Base-by-base conservation (phyloP, 2,888 invertebrate species). In the Slavum lentiscoides region DNA sequence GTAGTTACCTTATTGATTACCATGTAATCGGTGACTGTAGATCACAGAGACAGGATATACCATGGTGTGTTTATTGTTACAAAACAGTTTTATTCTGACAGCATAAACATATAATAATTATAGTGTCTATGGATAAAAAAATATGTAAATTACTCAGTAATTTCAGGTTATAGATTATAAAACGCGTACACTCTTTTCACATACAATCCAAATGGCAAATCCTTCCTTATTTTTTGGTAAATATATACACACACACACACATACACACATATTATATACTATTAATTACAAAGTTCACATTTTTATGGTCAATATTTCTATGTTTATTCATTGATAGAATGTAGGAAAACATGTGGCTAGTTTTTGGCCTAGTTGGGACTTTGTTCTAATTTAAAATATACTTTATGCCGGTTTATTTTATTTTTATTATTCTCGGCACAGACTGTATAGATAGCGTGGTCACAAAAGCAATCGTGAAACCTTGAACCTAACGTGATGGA, bases 401-500 rank as follows among this genome's bases (percentile, higher is more conserved):
- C 49, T 43, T 74, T 39, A 30, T 30, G 74, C 64, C 11, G 49
- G 37, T 15, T 58, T 74, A 13, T 68, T 67, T 23, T 37, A 23
- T 58, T 76, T 62, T 23, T 39, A 72, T 80, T 64, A 80, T 66
- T 80, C 55, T 70, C 43, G 23, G 55, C 55, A 30, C 30, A 55
- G 55, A 55, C 74, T 67, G 80, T 30, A 30, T 30, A 30, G 30
- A 30, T 66, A 72, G n/a, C n/a, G 6, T 80, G n/a, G 72, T 72
- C 58, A 80, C 64, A 66, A 80, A 72, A 72, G 64, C 55, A 80
- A 80, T 72, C 55, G 43, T 72, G 64, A 58, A 72, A 80, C 80
- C 80, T 80, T 80, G 80, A 80, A 80, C 80, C 72, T 64, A 72
- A 53, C 37, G 39, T 23, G 66, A 19, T 72, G 19, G 55, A 80